Conservation (phyloP, 2,113 vertebrate genomes). For the Ahaetulla prasina region DNA sequence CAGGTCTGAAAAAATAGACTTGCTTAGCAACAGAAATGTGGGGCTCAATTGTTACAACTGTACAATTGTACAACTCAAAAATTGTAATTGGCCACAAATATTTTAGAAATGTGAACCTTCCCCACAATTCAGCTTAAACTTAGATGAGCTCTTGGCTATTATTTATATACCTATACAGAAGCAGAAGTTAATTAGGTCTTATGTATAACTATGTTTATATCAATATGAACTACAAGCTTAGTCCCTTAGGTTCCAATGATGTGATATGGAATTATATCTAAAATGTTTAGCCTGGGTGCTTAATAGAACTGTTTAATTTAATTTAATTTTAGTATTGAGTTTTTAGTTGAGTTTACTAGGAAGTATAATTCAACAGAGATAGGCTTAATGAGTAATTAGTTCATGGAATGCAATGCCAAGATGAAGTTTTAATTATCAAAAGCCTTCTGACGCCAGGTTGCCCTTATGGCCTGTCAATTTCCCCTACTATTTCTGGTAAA, state of each 20-base stretch:
- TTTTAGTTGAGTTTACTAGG: not conserved
- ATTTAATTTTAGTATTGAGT: not conserved
- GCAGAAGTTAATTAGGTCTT: not conserved
- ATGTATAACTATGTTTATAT: too few relatives aligned
- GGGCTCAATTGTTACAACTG: not conserved
- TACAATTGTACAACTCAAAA: too few relatives aligned
- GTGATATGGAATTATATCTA: not conserved
- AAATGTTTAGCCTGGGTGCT: not conserved
- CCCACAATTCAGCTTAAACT: not conserved
- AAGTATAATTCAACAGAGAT: not conserved
- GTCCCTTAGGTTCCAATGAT: not conserved
- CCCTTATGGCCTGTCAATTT: not conserved
- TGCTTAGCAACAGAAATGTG: not conserved
- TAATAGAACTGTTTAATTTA: not conserved
- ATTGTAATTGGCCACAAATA: not conserved
- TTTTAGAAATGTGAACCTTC: not conserved
- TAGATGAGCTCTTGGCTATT: not conserved
- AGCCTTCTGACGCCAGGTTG: constrained; percentile 28
- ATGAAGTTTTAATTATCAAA: constrained; percentile 2
- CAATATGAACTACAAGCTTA: not conserved
- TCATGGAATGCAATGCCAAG: constrained; percentile 14
- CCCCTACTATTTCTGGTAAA: constrained; percentile 29
- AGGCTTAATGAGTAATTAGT: constrained; percentile 15
- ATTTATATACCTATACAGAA: not conserved
- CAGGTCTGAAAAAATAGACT: not conserved